These are phyloP conservation scores for Ochropleura plecta DNA, from an alignment of 2,888 invertebrate genomes.

Conservation along the genomic window DNA sequence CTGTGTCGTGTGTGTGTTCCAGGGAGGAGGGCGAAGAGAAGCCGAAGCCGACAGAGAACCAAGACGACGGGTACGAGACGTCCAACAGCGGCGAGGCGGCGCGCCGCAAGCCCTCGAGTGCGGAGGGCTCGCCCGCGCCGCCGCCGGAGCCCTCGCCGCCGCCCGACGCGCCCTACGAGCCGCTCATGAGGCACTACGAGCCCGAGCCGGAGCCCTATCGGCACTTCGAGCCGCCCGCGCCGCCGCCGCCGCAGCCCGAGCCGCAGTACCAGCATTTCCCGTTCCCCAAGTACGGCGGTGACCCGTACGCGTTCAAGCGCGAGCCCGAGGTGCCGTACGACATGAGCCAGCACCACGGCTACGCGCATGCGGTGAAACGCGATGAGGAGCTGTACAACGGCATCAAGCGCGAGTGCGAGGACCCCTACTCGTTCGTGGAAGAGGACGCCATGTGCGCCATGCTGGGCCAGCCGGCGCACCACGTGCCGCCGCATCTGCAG, in stretches of 20 bases:
- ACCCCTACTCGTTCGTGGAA: constrained; percentile 96
- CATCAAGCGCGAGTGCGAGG: constrained; percentile 92
- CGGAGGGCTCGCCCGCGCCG: constrained; percentile 79
- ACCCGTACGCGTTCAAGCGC: constrained; percentile 85
- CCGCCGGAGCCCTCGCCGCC: constrained; percentile 78
- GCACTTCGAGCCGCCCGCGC: constrained; percentile 79
- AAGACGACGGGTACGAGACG: constrained; percentile 97
- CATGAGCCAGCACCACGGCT: constrained; percentile 85
- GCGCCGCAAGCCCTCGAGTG: constrained; percentile 86
- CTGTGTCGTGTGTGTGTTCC: constrained; percentile 60
- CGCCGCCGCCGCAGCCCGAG: constrained; percentile 72
- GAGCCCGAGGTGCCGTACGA: constrained; percentile 86
- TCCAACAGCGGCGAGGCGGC: constrained; percentile 92
- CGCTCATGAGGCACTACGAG: constrained; percentile 78
- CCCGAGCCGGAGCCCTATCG: constrained; percentile 74
- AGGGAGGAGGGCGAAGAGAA: constrained; percentile 89
- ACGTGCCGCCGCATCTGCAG: constrained; percentile 79
- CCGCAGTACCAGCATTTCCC: constrained; percentile 85
- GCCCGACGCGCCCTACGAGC: constrained; percentile 76
- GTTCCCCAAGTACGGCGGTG: constrained; percentile 84
- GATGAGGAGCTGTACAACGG: constrained; percentile 85
- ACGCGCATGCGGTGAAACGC: constrained; percentile 73
- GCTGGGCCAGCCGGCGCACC: constrained; percentile 80
- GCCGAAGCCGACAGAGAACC: constrained; percentile 92
- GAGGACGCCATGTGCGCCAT: constrained; percentile 93